Evolutionary conservation across 1,140 invertebrate species (phyloP).

Genomic region (Heliothis subflexa): DNA sequence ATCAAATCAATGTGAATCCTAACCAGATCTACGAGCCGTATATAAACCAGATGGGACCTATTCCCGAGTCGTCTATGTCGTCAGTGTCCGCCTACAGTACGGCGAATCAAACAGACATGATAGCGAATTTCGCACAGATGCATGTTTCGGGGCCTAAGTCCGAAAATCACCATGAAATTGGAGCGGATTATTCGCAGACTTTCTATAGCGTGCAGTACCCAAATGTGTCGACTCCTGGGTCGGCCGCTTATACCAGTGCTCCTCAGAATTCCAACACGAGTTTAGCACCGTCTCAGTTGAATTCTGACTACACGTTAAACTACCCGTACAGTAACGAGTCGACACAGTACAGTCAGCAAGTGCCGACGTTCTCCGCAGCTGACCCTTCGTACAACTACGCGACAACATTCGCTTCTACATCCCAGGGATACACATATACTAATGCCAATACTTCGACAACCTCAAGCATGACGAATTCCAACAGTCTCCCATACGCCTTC

Average conservation of each 20-base stretch:
- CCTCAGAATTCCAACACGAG: constrained; percentile 62
- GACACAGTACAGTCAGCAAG: constrained; percentile 56
- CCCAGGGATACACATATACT: constrained; percentile 68
- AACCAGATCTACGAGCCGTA: constrained; percentile 64
- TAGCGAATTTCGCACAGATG: constrained; percentile 74
- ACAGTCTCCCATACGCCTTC: constrained; percentile 46
- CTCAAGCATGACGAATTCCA: constrained; percentile 49
- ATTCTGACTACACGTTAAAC: constrained; percentile 65
- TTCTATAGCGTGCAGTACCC: constrained; percentile 76
- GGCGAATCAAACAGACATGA: constrained; percentile 64
- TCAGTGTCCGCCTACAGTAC: constrained; percentile 47
- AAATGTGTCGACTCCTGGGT: constrained; percentile 64
- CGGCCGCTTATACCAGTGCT: constrained; percentile 69
- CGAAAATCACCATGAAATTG: constrained; percentile 53
- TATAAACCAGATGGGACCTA: constrained; percentile 49
- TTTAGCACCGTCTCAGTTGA: constrained; percentile 36
- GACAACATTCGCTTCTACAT: constrained; percentile 58
- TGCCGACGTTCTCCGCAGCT: constrained; percentile 50
- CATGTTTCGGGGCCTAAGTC: constrained; percentile 66
- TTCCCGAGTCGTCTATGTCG: constrained; percentile 46
- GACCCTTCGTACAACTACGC: constrained; percentile 64
- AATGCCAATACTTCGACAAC: constrained; percentile 64
- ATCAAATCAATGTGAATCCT: constrained; percentile 18
- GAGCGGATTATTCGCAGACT: constrained; percentile 68
- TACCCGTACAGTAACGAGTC: constrained; percentile 68